These are phyloP conservation scores for Caracal caracal DNA, from an alignment of 2,113 vertebrate species.

Conservation along the genomic window DNA sequence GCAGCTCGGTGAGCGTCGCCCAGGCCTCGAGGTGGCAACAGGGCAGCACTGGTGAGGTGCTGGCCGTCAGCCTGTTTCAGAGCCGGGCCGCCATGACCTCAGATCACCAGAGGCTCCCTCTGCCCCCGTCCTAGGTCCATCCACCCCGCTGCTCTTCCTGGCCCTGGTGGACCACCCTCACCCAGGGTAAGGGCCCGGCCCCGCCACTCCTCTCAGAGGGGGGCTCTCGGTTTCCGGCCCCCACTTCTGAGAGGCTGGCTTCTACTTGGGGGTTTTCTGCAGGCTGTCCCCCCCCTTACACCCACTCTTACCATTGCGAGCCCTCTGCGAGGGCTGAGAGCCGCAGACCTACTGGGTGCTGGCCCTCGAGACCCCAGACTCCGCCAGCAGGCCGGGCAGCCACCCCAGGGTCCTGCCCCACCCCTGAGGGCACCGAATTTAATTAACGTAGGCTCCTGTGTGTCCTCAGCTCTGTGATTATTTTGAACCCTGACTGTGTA, in stretches of 20 bases:
- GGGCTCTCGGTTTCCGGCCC: rapidly evolving
- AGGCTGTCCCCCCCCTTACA: not conserved
- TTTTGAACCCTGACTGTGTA: not conserved
- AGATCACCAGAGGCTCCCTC: not conserved
- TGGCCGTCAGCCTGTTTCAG: not conserved
- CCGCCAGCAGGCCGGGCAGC: not conserved
- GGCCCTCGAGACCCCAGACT: no score
- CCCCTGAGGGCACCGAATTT: not conserved
- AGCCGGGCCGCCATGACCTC: rapidly evolving
- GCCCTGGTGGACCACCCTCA: not conserved
- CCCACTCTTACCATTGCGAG: not conserved
- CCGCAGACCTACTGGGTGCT: not conserved
- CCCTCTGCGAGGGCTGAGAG: rapidly evolving
- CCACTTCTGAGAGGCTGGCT: not conserved
- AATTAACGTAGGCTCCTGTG: not conserved
- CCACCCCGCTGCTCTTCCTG: not conserved
- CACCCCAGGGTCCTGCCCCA: not conserved
- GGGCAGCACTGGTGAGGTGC: not conserved
- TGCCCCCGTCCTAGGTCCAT: not conserved
- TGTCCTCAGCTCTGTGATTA: rapidly evolving
- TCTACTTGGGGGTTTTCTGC: not conserved
- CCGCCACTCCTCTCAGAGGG: rapidly evolving
- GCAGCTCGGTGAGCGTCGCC: not conserved
- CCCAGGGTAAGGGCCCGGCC: not conserved
- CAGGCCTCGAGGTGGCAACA: not conserved